phyloP scores from a whole-genome alignment of 2,797 vertebrate species.

The Rhinichthys osculus region DNA sequence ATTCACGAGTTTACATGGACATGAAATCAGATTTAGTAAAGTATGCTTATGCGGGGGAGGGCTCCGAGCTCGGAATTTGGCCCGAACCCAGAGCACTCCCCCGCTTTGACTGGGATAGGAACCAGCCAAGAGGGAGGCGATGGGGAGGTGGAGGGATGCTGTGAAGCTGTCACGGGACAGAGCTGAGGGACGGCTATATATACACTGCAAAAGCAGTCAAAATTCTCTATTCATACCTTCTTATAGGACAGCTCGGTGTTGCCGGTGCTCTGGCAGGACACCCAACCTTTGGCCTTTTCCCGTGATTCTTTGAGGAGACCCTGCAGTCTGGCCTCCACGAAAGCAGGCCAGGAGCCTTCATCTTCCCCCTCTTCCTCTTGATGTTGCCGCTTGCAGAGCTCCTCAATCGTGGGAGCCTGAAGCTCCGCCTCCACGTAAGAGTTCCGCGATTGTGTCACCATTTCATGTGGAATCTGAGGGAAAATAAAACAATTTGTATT shows the following conservation, averaged over 20 bases:
- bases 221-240: conserved; percentile 81
- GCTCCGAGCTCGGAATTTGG: background rate
- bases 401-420: conserved; percentile 86
- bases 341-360: conserved; percentile 83
- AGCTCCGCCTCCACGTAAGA: conserved; percentile 92
- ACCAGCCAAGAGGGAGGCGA: background rate
- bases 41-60: background rate
- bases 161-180: no score
- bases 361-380: conserved; percentile 88
- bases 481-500: background rate
- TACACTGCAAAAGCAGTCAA: no score
- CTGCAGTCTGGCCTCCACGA: conserved; percentile 87
- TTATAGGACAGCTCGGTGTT: conserved; percentile 92
- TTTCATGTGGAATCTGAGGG: conserved; percentile 91
- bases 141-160: no score
- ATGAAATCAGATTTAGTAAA: background rate
- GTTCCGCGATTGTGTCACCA: conserved; percentile 92
- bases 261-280: conserved; percentile 86
- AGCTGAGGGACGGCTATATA: no score
- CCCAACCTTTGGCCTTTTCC: conserved; percentile 96
- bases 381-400: conserved; percentile 88
- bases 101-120: background rate
- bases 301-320: conserved; percentile 90
- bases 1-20: background rate
- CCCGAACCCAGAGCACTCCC: background rate